Conservation (phyloP, 2,797 vertebrate genomes). For the Helarctos malayanus region DNA sequence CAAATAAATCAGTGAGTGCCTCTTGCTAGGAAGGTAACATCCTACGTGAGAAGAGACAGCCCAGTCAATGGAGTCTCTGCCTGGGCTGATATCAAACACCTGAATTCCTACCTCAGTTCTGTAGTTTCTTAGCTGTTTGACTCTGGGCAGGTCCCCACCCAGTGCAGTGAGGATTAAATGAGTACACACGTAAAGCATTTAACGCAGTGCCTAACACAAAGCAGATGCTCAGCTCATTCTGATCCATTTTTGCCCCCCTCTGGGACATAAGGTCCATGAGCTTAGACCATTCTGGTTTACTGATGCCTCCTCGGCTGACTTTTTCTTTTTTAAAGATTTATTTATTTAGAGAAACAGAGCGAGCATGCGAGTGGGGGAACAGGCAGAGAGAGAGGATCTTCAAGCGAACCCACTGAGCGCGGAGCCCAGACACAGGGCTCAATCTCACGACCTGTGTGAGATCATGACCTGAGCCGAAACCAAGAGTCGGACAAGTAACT, state of each 20-base stretch:
- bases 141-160: neutral
- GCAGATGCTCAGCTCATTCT: neutral
- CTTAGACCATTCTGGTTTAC: neutral
- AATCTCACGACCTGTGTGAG: neutral
- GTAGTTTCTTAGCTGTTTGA: neutral
- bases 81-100: neutral
- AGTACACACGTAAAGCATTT: neutral
- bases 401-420: neutral
- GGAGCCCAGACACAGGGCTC: neutral
- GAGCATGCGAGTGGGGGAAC: neutral
- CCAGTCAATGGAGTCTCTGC: neutral
- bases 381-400: neutral
- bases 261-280: neutral
- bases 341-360: neutral
- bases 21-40: neutral
- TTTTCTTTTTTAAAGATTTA: no score
- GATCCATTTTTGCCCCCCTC: neutral
- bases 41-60: neutral
- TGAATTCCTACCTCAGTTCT: neutral
- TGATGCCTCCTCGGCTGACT: neutral
- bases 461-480: neutral
- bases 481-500: neutral
- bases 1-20: neutral
- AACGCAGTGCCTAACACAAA: neutral
- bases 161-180: neutral